These are phyloP conservation scores for Onchidella celtica DNA, from an alignment of 2,888 invertebrate species.

Conservation along the genomic window DNA sequence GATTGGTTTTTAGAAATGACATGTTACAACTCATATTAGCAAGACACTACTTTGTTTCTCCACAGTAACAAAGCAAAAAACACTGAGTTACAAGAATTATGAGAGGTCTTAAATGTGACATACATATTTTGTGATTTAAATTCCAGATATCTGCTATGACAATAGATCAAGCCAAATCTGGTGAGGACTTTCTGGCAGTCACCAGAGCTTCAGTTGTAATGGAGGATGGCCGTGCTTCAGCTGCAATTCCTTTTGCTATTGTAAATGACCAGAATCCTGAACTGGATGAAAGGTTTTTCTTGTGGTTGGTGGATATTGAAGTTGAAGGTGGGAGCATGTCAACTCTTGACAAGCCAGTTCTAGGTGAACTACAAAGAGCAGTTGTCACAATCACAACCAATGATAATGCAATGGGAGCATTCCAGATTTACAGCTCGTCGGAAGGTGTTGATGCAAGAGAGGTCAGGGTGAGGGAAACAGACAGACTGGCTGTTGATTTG, in stretches of 20 bases:
- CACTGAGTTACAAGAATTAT: no score
- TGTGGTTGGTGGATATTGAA: conserved; percentile 65
- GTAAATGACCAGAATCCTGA: conserved; percentile 74
- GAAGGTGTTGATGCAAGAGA: neutral
- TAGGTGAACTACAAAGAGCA: conserved; percentile 64
- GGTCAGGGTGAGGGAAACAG: conserved; percentile 73
- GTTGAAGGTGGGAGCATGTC: conserved; percentile 59
- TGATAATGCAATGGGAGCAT: conserved; percentile 77
- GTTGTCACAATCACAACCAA: conserved; percentile 70
- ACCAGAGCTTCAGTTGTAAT: conserved; percentile 64
- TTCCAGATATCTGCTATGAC: conserved; percentile 63
- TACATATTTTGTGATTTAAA: no score
- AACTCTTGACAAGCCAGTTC: conserved; percentile 65
- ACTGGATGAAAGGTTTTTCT: conserved; percentile 72
- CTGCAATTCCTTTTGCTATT: conserved; percentile 68
- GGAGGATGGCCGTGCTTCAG: conserved; percentile 65
- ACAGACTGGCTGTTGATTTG: conserved; percentile 73
- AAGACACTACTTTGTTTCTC: no score
- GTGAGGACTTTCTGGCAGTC: conserved; percentile 70
- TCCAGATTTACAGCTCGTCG: conserved; percentile 68
- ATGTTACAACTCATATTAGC: no score
- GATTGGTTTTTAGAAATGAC: no score
- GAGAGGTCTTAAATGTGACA: no score
- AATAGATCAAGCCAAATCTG: conserved; percentile 64
- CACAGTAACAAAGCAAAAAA: no score